Evolutionary conservation across 2,797 vertebrate genomes (phyloP).

Genomic region (Protosalanx chinensis): DNA sequence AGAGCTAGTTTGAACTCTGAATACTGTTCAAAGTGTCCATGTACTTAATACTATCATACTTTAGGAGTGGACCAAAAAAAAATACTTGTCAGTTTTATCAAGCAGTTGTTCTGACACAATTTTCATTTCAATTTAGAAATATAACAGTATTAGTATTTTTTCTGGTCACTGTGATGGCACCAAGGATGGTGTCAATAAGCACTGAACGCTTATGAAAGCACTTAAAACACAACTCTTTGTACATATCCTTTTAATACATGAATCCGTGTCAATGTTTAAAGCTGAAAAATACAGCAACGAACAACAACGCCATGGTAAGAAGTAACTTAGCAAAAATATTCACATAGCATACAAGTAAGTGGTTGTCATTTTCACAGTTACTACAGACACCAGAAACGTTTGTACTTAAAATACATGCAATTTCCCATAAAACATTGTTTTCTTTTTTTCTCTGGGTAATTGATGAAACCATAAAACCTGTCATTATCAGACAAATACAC

Average conservation of each 20-base stretch:
- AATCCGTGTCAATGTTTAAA: slow-evolving; percentile 78
- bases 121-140: too few relatives aligned
- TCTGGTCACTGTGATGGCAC: too few relatives aligned
- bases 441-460: slow-evolving; percentile 16
- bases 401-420: slow-evolving; percentile 78
- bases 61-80: too few relatives aligned
- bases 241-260: slow-evolving; percentile 79
- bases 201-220: too few relatives aligned
- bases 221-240: slow-evolving; percentile 52
- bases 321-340: slow-evolving; percentile 81
- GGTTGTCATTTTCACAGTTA: slow-evolving; percentile 62
- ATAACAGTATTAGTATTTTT: too few relatives aligned
- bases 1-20: too few relatives aligned
- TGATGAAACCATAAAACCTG: slow-evolving; percentile 26
- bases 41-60: too few relatives aligned
- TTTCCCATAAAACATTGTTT: slow-evolving; percentile 34
- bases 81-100: too few relatives aligned
- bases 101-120: too few relatives aligned
- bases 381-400: slow-evolving; percentile 44
- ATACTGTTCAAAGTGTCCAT: too few relatives aligned
- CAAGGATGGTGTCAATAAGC: too few relatives aligned
- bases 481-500: neutral
- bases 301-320: slow-evolving; percentile 85
- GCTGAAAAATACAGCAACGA: slow-evolving; percentile 84
- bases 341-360: slow-evolving; percentile 60